These are phyloP conservation scores for Leptobrachium ailaonicum DNA, from an alignment of 2,113 vertebrate genomes.

Conservation along the genomic window DNA sequence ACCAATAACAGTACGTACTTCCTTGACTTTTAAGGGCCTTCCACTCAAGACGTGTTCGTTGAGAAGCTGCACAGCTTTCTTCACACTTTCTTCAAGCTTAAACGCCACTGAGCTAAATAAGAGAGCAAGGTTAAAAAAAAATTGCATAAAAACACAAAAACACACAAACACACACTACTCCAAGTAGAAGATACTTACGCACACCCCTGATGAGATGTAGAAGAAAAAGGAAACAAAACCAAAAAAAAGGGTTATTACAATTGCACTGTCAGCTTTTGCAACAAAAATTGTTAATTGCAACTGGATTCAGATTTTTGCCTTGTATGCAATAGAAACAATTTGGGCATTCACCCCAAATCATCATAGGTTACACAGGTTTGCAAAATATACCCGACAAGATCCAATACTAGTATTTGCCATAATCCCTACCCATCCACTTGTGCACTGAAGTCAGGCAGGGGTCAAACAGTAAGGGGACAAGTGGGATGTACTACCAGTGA, in stretches of 20 bases:
- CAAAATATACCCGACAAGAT: too few relatives aligned
- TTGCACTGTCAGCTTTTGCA: too few relatives aligned
- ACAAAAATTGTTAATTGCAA: too few relatives aligned
- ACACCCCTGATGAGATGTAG: constrained; percentile 77
- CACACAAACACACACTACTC: constrained; percentile 16
- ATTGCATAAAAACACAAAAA: background rate
- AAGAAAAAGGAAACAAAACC: constrained; percentile 56
- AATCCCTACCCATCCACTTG: too few relatives aligned
- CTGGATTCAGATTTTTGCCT: too few relatives aligned
- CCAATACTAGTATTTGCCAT: too few relatives aligned
- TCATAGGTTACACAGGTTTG: too few relatives aligned
- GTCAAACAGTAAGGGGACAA: too few relatives aligned
- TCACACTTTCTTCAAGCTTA: constrained; percentile 97
- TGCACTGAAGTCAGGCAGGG: too few relatives aligned
- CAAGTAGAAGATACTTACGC: constrained; percentile 82
- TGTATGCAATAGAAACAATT: too few relatives aligned
- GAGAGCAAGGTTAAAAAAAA: constrained; percentile 36
- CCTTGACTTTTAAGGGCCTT: constrained; percentile 93
- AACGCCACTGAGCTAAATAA: constrained; percentile 89
- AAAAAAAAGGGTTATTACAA: constrained; percentile 29
- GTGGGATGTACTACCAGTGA: too few relatives aligned
- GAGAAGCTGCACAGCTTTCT: constrained; percentile 93
- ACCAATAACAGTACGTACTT: constrained; percentile 66
- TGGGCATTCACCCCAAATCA: too few relatives aligned
- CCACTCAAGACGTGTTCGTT: constrained; percentile 95